Evolutionary conservation across 2,113 vertebrate genomes (phyloP), one percentile per base, ranked within the genome.

Genomic region (Panthera tigris): DNA sequence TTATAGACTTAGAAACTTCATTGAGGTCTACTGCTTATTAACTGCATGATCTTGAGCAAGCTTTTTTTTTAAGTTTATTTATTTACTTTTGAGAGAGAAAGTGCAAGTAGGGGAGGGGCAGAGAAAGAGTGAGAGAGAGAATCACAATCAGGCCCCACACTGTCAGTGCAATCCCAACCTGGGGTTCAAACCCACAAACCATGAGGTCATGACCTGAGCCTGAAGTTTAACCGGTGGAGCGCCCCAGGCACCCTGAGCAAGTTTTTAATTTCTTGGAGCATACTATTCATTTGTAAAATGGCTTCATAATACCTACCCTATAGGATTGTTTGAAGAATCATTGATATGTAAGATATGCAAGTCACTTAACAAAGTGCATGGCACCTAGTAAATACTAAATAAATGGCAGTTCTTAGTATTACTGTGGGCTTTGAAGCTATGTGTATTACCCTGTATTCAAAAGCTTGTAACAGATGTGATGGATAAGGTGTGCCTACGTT

Each of bases 261-360:
- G 45, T 66, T 68, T 96, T 96, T 65, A 76, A 81, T 85, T 97
- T 93, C 81, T 81, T 84, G 27, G 25, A 82, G 11, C 15, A 69
- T n/a, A 50, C 27, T 76, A 61, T 39, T 95, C 66, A 63, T 95
- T 93, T 96, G 31, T 71, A 91, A 89, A 97, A 78, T 76, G 76
- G 15, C 69, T 92, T 85, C 19, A 63, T 80, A 76, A 90, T 45
- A 57, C 61, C 25, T 73, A 68, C 18, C 25, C 31, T 76, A 55
- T 13, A 91, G 39, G 18, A 85, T 65, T 50, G 13, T 88, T 95
- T 86, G 15, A 92, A 95, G 50, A 95, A 82, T 81, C 36, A 81
- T 16, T 88, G 36, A 94, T 7, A 52, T 95, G 15, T 66, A 69
- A 66, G 83, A 85, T 84, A 57, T 52, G 4, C 65, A 84, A 81